phyloP scores from a whole-genome alignment of 1,140 invertebrate genomes.

The Penaeus indicus region DNA sequence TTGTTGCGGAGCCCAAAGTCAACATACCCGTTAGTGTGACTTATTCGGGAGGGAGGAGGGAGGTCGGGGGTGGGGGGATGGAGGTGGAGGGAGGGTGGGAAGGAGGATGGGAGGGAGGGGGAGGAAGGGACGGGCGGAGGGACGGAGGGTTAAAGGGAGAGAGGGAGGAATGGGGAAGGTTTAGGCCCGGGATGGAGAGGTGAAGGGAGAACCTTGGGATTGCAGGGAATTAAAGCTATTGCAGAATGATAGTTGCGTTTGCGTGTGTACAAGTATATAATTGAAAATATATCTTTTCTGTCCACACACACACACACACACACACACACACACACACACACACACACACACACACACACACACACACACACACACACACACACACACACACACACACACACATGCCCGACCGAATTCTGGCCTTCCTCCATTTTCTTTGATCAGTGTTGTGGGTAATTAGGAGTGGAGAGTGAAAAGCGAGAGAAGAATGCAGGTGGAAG shows the following conservation, averaged over 20 bases:
- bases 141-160: background rate
- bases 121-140: background rate
- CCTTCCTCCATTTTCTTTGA: constrained; percentile 9
- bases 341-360: too few species aligned
- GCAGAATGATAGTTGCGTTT: too few species aligned
- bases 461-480: constrained; percentile 47
- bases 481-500: constrained; percentile 53
- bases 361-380: too few species aligned
- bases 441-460: constrained; percentile 47
- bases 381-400: too few species aligned
- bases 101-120: background rate
- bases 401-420: background rate
- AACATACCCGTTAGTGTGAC: constrained; percentile 48
- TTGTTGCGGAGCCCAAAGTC: constrained; percentile 55
- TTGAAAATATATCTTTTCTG: too few species aligned
- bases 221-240: too few species aligned
- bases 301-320: too few species aligned
- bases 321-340: too few species aligned
- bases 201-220: background rate
- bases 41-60: background rate
- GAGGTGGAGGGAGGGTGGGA: too few species aligned
- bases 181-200: too few species aligned
- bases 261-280: too few species aligned
- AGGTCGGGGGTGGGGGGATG: background rate
- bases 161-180: background rate